Percentiles rank a stretch among this genome's conserved stretches.
Evolutionary conservation across 2,113 vertebrate genomes (phyloP).

Genomic region (Gasterosteus aculeatus): DNA sequence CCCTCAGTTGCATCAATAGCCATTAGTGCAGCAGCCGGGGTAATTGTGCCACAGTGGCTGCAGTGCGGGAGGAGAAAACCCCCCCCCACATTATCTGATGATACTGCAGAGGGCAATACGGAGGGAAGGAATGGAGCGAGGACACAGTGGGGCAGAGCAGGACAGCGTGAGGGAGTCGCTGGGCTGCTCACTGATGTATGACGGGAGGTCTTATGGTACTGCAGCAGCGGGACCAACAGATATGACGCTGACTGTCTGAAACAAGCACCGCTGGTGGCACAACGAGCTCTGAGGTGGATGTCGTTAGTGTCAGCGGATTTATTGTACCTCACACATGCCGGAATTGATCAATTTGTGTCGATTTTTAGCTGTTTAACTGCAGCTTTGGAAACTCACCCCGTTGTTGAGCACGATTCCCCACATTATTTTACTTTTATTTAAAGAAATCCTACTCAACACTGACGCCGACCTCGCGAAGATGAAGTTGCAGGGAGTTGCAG

Average conservation of each 20-base stretch:
- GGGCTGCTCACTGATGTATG: constrained; percentile 39
- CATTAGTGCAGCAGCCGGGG: constrained; percentile 79
- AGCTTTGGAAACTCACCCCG: not conserved
- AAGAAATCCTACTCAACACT: not conserved
- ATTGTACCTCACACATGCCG: not conserved
- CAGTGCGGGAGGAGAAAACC: constrained; percentile 57
- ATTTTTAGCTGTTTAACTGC: not conserved
- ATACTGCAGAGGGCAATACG: constrained; percentile 73
- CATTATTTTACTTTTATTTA: not conserved
- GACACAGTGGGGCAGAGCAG: constrained; percentile 43
- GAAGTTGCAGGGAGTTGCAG: not conserved
- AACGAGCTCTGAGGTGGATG: not conserved
- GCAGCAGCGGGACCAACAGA: constrained; percentile 10
- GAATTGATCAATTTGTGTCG: not conserved
- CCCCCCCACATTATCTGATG: constrained; percentile 70
- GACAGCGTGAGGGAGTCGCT: constrained; percentile 49
- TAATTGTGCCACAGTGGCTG: constrained; percentile 78
- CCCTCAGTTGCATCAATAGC: constrained; percentile 76
- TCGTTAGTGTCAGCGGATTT: not conserved
- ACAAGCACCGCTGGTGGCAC: not conserved
- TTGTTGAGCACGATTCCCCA: not conserved
- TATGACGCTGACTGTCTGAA: constrained; percentile 16
- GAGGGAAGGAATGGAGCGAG: constrained; percentile 53
- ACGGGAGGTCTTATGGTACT: constrained; percentile 22
- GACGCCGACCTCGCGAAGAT: too few species aligned